These are phyloP conservation scores for Phymanthus crucifer DNA, from an alignment of 92 coral and sea anemone genomes.

Conservation along the genomic window DNA sequence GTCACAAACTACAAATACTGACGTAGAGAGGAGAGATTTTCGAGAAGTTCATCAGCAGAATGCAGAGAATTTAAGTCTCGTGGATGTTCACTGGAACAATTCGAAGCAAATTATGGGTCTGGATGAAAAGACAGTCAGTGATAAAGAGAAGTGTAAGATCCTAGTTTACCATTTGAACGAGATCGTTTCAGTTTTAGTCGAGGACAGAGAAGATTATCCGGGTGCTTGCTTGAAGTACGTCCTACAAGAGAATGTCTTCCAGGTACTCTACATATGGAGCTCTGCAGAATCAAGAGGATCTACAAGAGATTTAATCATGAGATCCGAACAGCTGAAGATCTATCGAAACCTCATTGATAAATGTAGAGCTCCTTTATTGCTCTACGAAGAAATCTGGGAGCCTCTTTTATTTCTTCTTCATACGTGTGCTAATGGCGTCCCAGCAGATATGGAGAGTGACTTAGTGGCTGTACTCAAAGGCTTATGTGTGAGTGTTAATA, in stretches of 20 bases:
- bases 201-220: slow-evolving; percentile 87
- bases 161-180: slow-evolving; percentile 83
- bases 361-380: slow-evolving; percentile 75
- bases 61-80: slow-evolving; percentile 66
- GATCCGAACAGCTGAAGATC: slow-evolving; percentile 80
- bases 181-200: slow-evolving; percentile 76
- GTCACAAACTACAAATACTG: slow-evolving; percentile 58
- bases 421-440: slow-evolving; percentile 73
- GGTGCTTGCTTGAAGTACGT: slow-evolving; percentile 94
- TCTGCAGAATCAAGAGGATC: slow-evolving; percentile 54
- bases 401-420: slow-evolving; percentile 82
- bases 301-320: slow-evolving; percentile 71
- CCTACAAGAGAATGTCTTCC: slow-evolving; percentile 77
- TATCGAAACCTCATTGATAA: slow-evolving; percentile 81
- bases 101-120: slow-evolving; percentile 77
- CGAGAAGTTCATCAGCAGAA: slow-evolving; percentile 43
- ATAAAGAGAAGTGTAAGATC: slow-evolving; percentile 82
- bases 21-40: slow-evolving; percentile 49
- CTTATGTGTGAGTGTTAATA: slow-evolving; percentile 90
- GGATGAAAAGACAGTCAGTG: slow-evolving; percentile 78
- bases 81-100: slow-evolving; percentile 85
- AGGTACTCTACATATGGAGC: slow-evolving; percentile 82
- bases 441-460: slow-evolving; percentile 80
- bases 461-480: slow-evolving; percentile 92
- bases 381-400: slow-evolving; percentile 89